Conservation (phyloP, 2,888 invertebrate genomes). For the Drosophila phalerata region DNA sequence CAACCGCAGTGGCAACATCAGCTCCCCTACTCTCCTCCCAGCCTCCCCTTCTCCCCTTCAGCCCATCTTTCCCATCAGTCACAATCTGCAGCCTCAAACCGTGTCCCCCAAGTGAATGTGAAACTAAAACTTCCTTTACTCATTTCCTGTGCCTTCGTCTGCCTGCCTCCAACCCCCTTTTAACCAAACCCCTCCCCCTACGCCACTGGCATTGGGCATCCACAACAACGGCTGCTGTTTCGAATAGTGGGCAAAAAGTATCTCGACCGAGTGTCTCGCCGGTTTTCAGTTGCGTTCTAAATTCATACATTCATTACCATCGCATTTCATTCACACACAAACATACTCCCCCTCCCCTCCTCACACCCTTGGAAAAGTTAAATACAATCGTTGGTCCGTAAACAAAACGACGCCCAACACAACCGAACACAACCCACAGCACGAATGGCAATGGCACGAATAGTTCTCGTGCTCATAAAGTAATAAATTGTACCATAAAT, state of each 20-base stretch:
- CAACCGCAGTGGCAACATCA: slow-evolving; percentile 75
- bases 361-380: slow-evolving; percentile 60
- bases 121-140: slow-evolving; percentile 83
- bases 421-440: background rate
- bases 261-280: slow-evolving; percentile 78
- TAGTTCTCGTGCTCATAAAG: slow-evolving; percentile 71
- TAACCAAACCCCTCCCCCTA: background rate
- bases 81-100: slow-evolving; percentile 1
- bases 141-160: slow-evolving; percentile 74
- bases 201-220: slow-evolving; percentile 13
- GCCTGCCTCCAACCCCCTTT: rapidly evolving
- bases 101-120: slow-evolving; percentile 60
- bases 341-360: background rate
- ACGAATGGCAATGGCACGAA: background rate
- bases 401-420: slow-evolving; percentile 64
- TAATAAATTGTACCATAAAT: slow-evolving; percentile 83
- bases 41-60: background rate
- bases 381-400: slow-evolving; percentile 78
- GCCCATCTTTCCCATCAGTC: slow-evolving; percentile 11
- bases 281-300: slow-evolving; percentile 81
- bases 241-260: slow-evolving; percentile 76
- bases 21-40: background rate
- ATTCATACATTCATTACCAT: slow-evolving; percentile 83
- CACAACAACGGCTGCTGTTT: slow-evolving; percentile 22
- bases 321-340: slow-evolving; percentile 66